These are phyloP conservation scores for Druon quercuslanigerum DNA, from an alignment of 1,140 invertebrate species.

Conservation along the genomic window DNA sequence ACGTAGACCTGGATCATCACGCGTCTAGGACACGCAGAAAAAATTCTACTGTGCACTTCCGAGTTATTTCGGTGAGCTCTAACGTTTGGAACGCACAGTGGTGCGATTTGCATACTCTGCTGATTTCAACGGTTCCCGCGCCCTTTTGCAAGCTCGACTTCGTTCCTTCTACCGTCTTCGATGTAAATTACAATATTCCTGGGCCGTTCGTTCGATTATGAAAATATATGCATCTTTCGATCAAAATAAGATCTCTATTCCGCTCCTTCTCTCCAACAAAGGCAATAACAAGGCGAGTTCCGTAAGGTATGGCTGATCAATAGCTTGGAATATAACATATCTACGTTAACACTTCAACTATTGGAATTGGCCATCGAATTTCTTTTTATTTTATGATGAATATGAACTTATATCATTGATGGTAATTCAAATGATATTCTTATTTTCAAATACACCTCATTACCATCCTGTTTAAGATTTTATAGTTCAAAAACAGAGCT, in stretches of 20 bases:
- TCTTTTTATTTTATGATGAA: no score
- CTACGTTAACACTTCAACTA: not conserved
- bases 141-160: slow-evolving; percentile 58
- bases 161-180: slow-evolving; percentile 68
- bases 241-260: slow-evolving; percentile 64
- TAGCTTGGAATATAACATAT: not conserved
- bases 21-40: not conserved
- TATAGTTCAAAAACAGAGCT: no score
- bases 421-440: no score
- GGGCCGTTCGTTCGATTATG: slow-evolving; percentile 67
- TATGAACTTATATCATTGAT: no score
- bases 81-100: slow-evolving; percentile 47
- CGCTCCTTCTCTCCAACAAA: slow-evolving; percentile 37
- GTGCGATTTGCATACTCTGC: slow-evolving; percentile 69
- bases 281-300: slow-evolving; percentile 35
- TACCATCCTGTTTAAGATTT: no score
- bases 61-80: slow-evolving; percentile 37
- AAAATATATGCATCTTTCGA: slow-evolving; percentile 71
- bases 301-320: not conserved
- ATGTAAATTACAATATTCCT: slow-evolving; percentile 76
- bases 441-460: no score
- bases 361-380: no score
- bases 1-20: not conserved
- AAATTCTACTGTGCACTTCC: slow-evolving; percentile 20
- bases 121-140: slow-evolving; percentile 63